Base-by-base conservation (phyloP, 2,113 vertebrate species). In the Potamarius usumacintae region DNA sequence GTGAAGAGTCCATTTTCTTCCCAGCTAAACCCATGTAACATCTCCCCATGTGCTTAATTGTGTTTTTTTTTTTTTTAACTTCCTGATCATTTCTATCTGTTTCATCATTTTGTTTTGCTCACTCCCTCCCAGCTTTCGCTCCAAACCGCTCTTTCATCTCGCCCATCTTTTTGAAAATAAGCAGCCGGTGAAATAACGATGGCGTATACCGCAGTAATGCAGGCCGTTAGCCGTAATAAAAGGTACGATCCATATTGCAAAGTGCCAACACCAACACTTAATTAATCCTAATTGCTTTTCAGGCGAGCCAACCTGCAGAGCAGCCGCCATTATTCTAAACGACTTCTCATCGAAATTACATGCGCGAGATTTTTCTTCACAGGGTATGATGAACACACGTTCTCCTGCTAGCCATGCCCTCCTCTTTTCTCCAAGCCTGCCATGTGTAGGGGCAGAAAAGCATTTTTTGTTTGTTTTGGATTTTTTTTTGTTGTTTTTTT, bases 271-370 rank as follows among this genome's bases (percentile, higher is more conserved):
- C 91, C 89, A 84, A 91, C 92, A 92, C 90, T 93, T 95, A 95
- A 95, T 96, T 94, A 93, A 94, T 94, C 92, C 92, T 94, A 95
- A 95, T 94, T 94, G 92, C 93, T 89, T 86, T 91, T 88, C 86
- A 92, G 94, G 92, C 83, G 85, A 91, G 87, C 89, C 92, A 88
- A 90, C 89, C 89, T 83, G 89, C 90, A 90, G 90, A 93, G 92
- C 91, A 42, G 58, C 76, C 58, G 91, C 92, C 86, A 10, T 94
- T 94, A 94, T 91, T 92, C 90, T 87, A 93, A 94, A 94, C 25
- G 42, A 90, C 90, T 92, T 89, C 81, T 63, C n/a, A 82, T 87
- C 91, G 92, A 92, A 92, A 94, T 91, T 92, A 91, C 93, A 91
- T 82, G 58, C 85, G 80, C 69, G 60, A 92, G 89, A 90, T 92